Evolutionary conservation across 2,888 invertebrate genomes (phyloP).

Genomic region (Drosophila paranaensis): DNA sequence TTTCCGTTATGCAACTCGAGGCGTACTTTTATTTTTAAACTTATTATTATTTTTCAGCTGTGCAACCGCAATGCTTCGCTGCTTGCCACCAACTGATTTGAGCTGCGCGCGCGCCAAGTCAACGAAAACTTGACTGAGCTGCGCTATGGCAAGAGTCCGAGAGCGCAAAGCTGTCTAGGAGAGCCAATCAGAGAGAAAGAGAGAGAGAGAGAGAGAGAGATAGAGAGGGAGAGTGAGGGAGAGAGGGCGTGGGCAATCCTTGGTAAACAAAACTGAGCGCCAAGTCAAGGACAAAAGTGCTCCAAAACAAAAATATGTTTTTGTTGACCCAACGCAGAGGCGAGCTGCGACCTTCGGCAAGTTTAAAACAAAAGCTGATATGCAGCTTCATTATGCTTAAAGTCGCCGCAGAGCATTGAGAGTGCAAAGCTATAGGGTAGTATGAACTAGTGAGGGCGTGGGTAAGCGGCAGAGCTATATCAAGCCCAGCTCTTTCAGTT

Average conservation of each 20-base stretch:
- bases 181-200: neutral
- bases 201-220: neutral
- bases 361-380: constrained; percentile 41
- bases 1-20: constrained; percentile 36
- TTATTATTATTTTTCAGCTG: neutral
- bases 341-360: constrained; percentile 43
- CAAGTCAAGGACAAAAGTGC: constrained; percentile 43
- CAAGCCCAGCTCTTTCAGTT: neutral
- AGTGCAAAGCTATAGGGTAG: neutral
- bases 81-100: constrained; percentile 55
- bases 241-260: constrained; percentile 23
- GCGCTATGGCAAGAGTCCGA: neutral
- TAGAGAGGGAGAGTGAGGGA: neutral
- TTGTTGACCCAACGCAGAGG: constrained; percentile 24
- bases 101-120: constrained; percentile 25
- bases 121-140: constrained; percentile 37
- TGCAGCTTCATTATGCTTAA: constrained; percentile 34
- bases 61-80: constrained; percentile 60
- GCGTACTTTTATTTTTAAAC: neutral
- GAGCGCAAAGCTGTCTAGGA: constrained; percentile 3
- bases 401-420: neutral
- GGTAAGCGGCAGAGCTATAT: neutral
- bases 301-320: constrained; percentile 12
- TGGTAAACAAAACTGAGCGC: constrained; percentile 11
- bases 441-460: neutral